Evolutionary conservation across 2,888 invertebrate species (phyloP), one percentile per base, ranked within the genome.

Genomic region (Phanerotoma sp.): DNA sequence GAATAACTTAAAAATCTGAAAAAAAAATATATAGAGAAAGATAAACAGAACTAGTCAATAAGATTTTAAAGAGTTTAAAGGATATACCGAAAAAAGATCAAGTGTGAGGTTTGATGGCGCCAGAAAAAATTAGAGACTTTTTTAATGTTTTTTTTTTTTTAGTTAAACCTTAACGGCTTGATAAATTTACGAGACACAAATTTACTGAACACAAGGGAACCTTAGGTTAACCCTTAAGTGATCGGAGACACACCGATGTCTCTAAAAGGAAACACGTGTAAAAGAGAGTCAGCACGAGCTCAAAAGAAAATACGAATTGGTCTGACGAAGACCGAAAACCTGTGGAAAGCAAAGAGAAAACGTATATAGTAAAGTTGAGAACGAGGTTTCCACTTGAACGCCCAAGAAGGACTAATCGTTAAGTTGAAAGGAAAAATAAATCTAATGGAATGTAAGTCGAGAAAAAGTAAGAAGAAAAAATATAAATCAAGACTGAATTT

Each of bases 341-440:
- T 6, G 15, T 38, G 11, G n/a, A 37, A 40, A 38, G 28, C 1
- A n/a, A 40, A 18, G 28, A 30, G 7, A 13, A 40, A 32, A 20
- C 33, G 38, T 33, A 22, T 15, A 3, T 18, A 30, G 16, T 44
- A 7, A 15, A 38, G 38, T 5, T 9, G 38, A 15, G 13, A 25
- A 10, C 28, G 49, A 30, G 38, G 37, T 47, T 37, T 47, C 37
- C 47, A 25, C 25, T 37, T 37, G 15, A 37, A 47, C 25, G 47
- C 20, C 5, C 49, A 30, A 40, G 30, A 20, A 28, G 30, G 21
- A 49, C 40, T 49, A 49, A 49, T 49, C 49, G 37, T 15, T 11
- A 25, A 21, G 25, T 5, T 13, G 30, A 32, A n/a, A 30, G n/a
- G 16, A 37, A 38, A 49, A 49, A 40, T 16, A 40, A 38, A 49